Base-by-base conservation (phyloP, 2,113 vertebrate species). In the Mustela lutreola region DNA sequence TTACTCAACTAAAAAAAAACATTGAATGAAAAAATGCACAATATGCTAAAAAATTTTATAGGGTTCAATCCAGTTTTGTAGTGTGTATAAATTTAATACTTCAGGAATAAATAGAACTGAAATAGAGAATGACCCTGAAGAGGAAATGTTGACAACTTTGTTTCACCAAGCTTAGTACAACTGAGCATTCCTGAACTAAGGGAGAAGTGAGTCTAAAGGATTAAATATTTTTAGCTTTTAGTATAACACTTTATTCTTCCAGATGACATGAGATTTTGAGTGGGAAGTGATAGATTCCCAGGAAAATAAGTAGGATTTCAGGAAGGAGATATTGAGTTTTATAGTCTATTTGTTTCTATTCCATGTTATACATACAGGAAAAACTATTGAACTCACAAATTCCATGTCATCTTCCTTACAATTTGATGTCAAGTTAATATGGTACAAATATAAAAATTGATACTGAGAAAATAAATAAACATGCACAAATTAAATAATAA, bases 201-300 rank as follows among this genome's bases (percentile, higher is more conserved):
- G 19, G 6, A 93, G 11, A 93, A 78, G 6, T 56, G 7, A 24
- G 58, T 48, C 36, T 71, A 85, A 85, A 82, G 19, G 19, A 89
- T 45, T 62, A 39, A 5, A n/a, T 22, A 91, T 62, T 50, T 96
- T 94, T 75, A 79, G 45, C 70, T 82, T 98, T 82, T 65, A 78
- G 26, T 60, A 24, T 87, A 33, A 65, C n/a, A 26, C 26, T 85
- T 36, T 82, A 63, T 24, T 63, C 31, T 65, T 79, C 36, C 33
- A 83, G 62, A 83, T 70, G 18, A 82, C 45, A 33, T 26, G 11
- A 75, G 18, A 84, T 67, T 73, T 88, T 53, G 75, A 58, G 53
- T 36, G 21, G 36, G 22, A 81, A 12, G 50, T 28, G 1, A 11
- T 58, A 93, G 36, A 80, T 67, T 83, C 70, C 89, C 78, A 78